Evolutionary conservation across 2,797 vertebrate genomes (phyloP).

Genomic region (Brachyalestes nurse): DNA sequence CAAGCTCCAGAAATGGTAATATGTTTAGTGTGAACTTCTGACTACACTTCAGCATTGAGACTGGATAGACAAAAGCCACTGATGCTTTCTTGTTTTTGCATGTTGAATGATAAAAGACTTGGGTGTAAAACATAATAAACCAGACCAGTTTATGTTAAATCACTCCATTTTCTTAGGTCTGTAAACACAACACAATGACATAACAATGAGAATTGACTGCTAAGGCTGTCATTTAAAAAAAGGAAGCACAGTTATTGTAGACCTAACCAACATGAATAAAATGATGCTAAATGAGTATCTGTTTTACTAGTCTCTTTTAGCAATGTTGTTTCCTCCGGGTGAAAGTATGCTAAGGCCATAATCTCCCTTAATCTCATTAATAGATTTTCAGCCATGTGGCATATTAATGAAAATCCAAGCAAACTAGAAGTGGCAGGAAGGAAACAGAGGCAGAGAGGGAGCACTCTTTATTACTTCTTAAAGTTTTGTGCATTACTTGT

Average conservation of each 20-base stretch:
- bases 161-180: too few relatives aligned
- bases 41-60: neutral
- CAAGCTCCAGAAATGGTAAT: neutral
- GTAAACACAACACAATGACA: neutral
- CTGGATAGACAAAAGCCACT: neutral
- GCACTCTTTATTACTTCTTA: constrained; percentile 38
- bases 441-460: constrained; percentile 11
- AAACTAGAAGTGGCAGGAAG: constrained; percentile 17
- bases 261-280: neutral
- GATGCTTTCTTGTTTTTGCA: neutral
- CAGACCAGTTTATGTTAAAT: neutral
- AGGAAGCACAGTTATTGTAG: too few relatives aligned
- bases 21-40: neutral
- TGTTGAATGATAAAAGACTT: neutral
- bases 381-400: constrained; percentile 49
- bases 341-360: constrained; percentile 51
- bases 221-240: too few relatives aligned
- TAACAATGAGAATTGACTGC: neutral
- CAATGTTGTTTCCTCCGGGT: constrained; percentile 42
- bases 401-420: constrained; percentile 43
- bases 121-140: neutral
- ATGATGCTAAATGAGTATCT: neutral
- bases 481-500: constrained; percentile 24
- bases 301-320: neutral
- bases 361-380: constrained; percentile 56